phyloP scores from a whole-genome alignment of 2,113 vertebrate species.

The Glareola pratincola region DNA sequence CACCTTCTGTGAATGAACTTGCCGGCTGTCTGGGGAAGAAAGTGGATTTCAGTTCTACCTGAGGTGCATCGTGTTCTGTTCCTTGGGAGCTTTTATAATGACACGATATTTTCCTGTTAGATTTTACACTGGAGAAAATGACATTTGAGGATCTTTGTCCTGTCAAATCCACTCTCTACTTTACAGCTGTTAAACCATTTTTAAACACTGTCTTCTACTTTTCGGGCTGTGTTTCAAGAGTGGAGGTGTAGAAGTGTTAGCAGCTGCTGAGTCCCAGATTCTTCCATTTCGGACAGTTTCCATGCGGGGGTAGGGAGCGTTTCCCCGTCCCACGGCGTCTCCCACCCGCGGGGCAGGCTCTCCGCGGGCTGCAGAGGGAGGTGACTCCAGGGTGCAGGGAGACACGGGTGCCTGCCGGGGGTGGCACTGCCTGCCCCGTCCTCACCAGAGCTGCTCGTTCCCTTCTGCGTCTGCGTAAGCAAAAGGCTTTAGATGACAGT shows the following conservation, averaged over 20 bases:
- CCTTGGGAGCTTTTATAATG: background rate
- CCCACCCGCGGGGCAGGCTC: background rate
- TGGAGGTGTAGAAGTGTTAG: rapidly evolving
- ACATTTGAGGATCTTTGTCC: background rate
- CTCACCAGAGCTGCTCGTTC: background rate
- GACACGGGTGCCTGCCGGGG: background rate
- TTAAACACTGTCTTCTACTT: background rate
- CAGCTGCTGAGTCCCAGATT: background rate
- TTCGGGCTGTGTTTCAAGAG: background rate
- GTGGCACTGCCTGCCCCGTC: background rate
- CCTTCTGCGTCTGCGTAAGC: background rate
- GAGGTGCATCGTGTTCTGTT: background rate
- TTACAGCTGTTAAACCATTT: background rate
- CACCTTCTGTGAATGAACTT: background rate
- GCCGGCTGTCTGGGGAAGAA: background rate
- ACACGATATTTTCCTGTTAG: rapidly evolving
- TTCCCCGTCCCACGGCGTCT: rapidly evolving
- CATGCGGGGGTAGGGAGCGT: rapidly evolving
- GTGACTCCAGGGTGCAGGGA: background rate
- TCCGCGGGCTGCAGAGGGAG: background rate
- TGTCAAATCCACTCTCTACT: background rate
- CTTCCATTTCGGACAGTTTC: rapidly evolving
- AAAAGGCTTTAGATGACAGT: background rate
- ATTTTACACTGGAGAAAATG: background rate
- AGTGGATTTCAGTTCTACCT: background rate